phyloP scores from a whole-genome alignment of 2,888 invertebrate genomes.

The Matsumyia berberina region DNA sequence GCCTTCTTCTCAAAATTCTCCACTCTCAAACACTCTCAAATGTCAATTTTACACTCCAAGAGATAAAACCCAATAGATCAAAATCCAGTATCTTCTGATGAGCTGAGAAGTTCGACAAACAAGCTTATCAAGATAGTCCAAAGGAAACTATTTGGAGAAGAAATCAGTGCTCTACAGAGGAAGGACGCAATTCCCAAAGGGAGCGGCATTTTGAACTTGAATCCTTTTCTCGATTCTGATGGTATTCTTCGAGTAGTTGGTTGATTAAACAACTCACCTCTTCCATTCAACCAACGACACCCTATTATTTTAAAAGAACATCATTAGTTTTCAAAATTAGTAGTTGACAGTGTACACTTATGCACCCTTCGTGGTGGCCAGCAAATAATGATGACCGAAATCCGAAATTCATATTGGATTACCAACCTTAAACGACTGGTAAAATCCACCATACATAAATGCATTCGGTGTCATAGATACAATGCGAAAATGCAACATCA shows the following conservation, averaged over 20 bases:
- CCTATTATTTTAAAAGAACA: neutral
- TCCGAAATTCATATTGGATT: slow-evolving; percentile 11
- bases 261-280: neutral
- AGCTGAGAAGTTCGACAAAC: too few species aligned
- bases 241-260: too few species aligned
- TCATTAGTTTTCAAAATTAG: too few species aligned
- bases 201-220: slow-evolving; percentile 9
- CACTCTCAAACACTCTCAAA: neutral
- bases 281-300: neutral
- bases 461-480: slow-evolving; percentile 58
- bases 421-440: slow-evolving; percentile 10
- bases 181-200: neutral
- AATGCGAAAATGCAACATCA: slow-evolving; percentile 44
- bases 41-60: too few species aligned
- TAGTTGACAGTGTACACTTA: too few species aligned
- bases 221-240: neutral
- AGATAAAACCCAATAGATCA: too few species aligned
- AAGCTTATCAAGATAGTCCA: too few species aligned
- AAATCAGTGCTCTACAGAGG: neutral
- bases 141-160: neutral
- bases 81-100: too few species aligned
- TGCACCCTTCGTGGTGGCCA: too few species aligned
- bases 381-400: too few species aligned
- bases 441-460: slow-evolving; percentile 41
- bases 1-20: neutral